These are phyloP conservation scores for Lutjanus erythropterus DNA, from an alignment of 2,113 vertebrate species.

Conservation along the genomic window DNA sequence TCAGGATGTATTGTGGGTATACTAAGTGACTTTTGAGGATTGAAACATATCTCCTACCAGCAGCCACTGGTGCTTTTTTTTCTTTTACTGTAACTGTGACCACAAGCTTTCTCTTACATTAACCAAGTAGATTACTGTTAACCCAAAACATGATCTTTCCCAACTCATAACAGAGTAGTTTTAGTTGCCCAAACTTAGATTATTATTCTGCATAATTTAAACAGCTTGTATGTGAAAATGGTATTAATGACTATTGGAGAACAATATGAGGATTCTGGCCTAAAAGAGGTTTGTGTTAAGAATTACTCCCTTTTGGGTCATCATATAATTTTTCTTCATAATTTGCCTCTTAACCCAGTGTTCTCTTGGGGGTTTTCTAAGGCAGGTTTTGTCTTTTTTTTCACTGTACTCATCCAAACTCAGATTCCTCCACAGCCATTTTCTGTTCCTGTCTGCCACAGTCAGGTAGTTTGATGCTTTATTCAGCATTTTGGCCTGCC, in stretches of 20 bases:
- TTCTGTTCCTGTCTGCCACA: slow-evolving; percentile 43
- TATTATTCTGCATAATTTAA: not conserved
- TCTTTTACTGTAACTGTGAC: not conserved
- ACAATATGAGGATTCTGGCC: not conserved
- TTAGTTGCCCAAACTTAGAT: not conserved
- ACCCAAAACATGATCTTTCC: not conserved
- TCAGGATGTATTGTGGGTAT: not conserved
- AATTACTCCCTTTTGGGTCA: not conserved
- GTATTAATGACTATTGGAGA: not conserved
- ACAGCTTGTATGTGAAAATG: not conserved
- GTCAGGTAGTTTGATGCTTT: slow-evolving; percentile 68
- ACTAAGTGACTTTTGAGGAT: not conserved
- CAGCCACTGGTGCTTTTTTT: not conserved
- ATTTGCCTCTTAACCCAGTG: slow-evolving; percentile 8
- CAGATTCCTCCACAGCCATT: slow-evolving; percentile 21
- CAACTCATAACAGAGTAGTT: not conserved
- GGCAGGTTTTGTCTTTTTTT: no score
- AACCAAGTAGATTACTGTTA: not conserved
- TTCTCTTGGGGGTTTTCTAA: no score
- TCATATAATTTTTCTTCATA: not conserved
- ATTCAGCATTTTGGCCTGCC: slow-evolving; percentile 56
- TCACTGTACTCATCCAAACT: not conserved
- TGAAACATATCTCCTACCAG: not conserved
- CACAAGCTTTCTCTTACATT: not conserved
- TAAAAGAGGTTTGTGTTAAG: not conserved